Evolutionary conservation across 1,140 invertebrate species (phyloP), one percentile per base, ranked within the genome.

Genomic region (Drosophila parabipectinata): DNA sequence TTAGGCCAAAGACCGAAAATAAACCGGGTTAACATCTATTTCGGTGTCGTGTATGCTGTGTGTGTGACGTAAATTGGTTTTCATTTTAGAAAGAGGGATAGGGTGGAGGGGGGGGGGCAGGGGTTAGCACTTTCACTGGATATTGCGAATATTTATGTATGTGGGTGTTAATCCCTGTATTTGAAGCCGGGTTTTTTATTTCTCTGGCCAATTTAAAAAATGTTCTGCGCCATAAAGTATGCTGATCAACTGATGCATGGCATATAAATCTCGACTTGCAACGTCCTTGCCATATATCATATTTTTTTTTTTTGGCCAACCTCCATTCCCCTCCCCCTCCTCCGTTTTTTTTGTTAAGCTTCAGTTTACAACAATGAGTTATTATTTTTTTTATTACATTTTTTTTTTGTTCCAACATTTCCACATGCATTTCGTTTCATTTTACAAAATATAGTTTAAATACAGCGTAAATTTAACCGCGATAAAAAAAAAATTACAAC

Each of bases 391-490:
- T 37, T 37, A 32, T 32, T 37, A 18, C 4, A 12, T 12, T 12
- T 37, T 37, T n/a, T 15, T 18, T 18, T 18, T 18, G 18, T 37
- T 37, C 34, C 82, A 85, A 87, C 78, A 87, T 85, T 78, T 85
- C 74, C 72, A 79, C 79, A 75, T 83, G 75, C 76, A 83, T 83
- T 73, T 73, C 68, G 54, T 83, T 84, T 83, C 72, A 74, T 53
- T 83, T 81, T 83, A 85, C 75, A 88, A 85, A 72, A 51, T 87
- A 76, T 37, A 54, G 39, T 78, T 82, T 68, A 76, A 78, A 66
- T 81, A 81, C 63, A 85, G 85, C 55, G 61, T 76, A 72, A 76
- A 71, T 88, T 87, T 61, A 87, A 87, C 83, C 83, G 83, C 83
- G 83, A 87, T 87, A 87, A 87, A 87, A 88, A 82, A 82, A 37